Evolutionary conservation across 2,113 vertebrate species (phyloP), one percentile per base, ranked within the genome.

Genomic region (Aspiorhynchus laticeps): DNA sequence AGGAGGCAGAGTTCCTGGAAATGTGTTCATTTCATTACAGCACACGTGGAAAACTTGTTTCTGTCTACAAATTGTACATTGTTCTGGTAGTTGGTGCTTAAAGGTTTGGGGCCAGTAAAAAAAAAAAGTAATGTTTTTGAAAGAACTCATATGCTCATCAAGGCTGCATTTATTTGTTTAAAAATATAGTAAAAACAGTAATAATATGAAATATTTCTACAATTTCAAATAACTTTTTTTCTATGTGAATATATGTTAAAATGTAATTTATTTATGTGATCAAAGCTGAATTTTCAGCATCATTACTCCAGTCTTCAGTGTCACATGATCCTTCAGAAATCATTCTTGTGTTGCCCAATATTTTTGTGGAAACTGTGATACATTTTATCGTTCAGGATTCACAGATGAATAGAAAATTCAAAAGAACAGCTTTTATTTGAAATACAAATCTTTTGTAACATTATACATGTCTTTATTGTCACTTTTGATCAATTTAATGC

Each of bases 1-100:
- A 76, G 73, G 69, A 48, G 65, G 77, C 83, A 56, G 63, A 76
- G 84, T 19, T 59, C 21, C 41, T 82, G 77, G 65, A 75, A 87
- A 84, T 51, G 2, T 63, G n/a, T 63, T 73, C 26, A 36, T 56
- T 73, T 86, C 65, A 61, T 86, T 79, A 56, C 19, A 69, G 46
- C n/a, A 76, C 33, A 28, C 41, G n/a, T 78, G 46, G 2, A 31
- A 51, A 51, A 43, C 56, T 38, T 46, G 65, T 80, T 51, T 71
- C 28, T 19, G 65, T 69, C 15, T 26, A 26, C 10, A 26, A 26
- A 10, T 1, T 12, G n/a, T 26, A 24, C n/a, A 63, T 63, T 5
- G 61, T 26, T 63, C 53, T 24, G 7, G 7, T 24, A 19, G 51
- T 53, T 53, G 51, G 17, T 19, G 51, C 51, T 53, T 2, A 53